phyloP scores from a whole-genome alignment of 2,797 vertebrate species.

The Catostomus latipinnis region DNA sequence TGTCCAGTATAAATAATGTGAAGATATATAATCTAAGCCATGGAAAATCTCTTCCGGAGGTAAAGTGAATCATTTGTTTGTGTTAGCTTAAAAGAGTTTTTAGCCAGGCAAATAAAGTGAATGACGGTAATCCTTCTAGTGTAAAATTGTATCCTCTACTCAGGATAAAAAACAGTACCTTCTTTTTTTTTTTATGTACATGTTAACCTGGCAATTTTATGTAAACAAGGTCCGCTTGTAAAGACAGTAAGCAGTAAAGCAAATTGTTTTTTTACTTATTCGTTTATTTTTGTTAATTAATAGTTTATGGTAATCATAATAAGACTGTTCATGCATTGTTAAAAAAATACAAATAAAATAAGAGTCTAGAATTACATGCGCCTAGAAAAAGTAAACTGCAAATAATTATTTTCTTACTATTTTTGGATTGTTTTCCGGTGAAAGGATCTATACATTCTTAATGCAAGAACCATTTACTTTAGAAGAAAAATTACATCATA shows the following conservation, averaged over 20 bases:
- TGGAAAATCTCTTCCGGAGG: conserved; percentile 95
- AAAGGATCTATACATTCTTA: no score
- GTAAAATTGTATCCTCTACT: background rate
- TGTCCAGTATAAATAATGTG: conserved; percentile 94
- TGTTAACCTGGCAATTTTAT: background rate
- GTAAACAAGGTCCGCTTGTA: background rate
- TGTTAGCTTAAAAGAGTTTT: background rate
- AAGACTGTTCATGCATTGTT: no score
- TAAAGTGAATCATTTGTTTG: conserved; percentile 67
- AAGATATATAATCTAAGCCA: conserved; percentile 96
- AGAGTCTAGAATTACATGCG: no score
- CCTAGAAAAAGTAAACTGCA: no score
- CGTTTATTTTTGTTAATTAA: no score
- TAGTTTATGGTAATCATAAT: no score
- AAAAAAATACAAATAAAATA: no score
- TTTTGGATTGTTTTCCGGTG: no score
- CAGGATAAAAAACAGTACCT: background rate
- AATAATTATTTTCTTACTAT: no score
- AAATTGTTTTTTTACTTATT: no score
- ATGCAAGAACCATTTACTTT: no score
- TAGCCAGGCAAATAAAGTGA: background rate
- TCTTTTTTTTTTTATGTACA: background rate
- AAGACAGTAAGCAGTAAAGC: background rate
- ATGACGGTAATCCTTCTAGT: background rate
- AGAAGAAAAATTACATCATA: no score